These are phyloP conservation scores for Rhagoletis zephyria DNA, from an alignment of 1,140 invertebrate genomes.

Conservation along the genomic window DNA sequence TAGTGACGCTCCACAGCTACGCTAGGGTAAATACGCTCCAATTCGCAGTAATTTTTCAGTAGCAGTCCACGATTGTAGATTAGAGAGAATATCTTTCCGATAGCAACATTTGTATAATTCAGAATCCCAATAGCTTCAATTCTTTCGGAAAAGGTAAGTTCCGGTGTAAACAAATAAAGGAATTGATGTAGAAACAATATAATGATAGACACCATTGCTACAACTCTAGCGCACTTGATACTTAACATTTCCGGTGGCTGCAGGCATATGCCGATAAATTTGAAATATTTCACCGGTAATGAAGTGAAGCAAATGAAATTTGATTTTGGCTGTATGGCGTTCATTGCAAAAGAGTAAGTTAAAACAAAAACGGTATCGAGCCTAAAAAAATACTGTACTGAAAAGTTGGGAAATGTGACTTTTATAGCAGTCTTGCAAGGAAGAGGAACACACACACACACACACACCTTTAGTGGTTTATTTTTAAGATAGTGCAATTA, in stretches of 20 bases:
- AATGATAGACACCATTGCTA: background rate
- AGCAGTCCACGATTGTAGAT: slow-evolving; percentile 23
- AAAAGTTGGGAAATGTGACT: background rate
- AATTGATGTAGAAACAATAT: background rate
- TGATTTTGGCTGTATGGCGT: background rate
- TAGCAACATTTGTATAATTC: slow-evolving; percentile 22
- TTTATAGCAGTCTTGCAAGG: background rate
- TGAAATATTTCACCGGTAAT: background rate
- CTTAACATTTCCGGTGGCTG: background rate
- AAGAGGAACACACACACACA: no score
- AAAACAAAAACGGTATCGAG: no score
- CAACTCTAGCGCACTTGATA: background rate
- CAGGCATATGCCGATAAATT: background rate
- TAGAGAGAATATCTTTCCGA: slow-evolving; percentile 42
- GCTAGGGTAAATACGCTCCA: slow-evolving; percentile 11
- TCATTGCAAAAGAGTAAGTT: background rate
- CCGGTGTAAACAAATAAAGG: background rate
- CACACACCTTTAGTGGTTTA: no score
- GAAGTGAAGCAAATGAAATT: slow-evolving; percentile 10
- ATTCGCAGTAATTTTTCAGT: background rate
- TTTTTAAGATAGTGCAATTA: no score
- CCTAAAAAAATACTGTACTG: background rate
- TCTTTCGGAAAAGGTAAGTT: background rate
- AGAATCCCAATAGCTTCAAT: background rate
- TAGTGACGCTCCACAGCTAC: background rate